Conservation (phyloP, 2,797 vertebrate species). For the Leptodactylus fallax region DNA sequence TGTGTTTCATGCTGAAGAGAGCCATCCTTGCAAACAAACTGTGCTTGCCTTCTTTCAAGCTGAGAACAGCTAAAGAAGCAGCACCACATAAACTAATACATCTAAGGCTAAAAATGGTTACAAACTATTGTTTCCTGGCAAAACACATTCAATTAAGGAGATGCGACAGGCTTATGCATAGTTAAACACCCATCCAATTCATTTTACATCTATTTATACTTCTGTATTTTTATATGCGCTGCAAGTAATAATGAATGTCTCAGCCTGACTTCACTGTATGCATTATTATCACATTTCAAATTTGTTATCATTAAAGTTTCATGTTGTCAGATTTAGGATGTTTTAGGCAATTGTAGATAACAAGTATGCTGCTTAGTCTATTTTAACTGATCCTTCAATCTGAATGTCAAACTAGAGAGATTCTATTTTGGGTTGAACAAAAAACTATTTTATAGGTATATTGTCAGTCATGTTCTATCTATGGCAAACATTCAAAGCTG, state of each 20-base stretch:
- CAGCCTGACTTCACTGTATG: background rate
- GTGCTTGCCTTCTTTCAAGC: background rate
- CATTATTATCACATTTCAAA: constrained; percentile 36
- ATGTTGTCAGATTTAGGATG: constrained; percentile 42
- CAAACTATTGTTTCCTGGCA: constrained; percentile 30
- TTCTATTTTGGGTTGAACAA: background rate
- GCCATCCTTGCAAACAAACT: background rate
- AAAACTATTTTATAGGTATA: background rate
- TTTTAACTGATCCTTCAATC: constrained; percentile 26
- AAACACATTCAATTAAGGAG: constrained; percentile 32
- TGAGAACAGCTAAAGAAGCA: background rate
- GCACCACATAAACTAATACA: background rate
- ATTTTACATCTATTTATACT: constrained; percentile 39
- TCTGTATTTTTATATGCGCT: constrained; percentile 31
- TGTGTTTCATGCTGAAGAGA: background rate
- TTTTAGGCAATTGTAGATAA: constrained; percentile 29
- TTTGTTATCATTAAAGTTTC: constrained; percentile 40
- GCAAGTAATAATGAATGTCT: background rate
- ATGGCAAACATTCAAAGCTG: background rate
- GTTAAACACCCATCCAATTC: background rate
- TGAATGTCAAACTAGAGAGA: constrained; percentile 1
- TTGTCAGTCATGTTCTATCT: constrained; percentile 11
- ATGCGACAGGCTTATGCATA: constrained; percentile 28
- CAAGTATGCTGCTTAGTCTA: background rate
- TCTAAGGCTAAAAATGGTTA: constrained; percentile 12